Conservation (phyloP, 2,888 invertebrate species). For the Blastobasis adustella region DNA sequence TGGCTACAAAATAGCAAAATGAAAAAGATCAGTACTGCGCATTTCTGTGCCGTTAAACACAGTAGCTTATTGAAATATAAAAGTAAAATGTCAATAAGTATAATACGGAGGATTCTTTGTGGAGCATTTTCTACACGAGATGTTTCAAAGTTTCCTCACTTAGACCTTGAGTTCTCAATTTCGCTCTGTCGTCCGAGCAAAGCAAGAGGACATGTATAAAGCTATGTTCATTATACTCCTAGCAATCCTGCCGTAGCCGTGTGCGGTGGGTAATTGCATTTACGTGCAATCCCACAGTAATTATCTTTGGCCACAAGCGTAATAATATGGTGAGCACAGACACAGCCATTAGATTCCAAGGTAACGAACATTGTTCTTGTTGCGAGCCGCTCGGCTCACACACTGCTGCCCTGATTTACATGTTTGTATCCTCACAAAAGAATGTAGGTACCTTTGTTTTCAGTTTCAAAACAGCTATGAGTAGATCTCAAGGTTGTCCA, state of each 20-base stretch:
- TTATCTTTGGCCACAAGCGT: constrained; percentile 53
- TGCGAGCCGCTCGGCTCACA: constrained; percentile 2
- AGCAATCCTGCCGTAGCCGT: constrained; percentile 26
- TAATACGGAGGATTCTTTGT: neutral
- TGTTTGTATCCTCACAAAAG: neutral
- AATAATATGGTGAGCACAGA: constrained; percentile 39
- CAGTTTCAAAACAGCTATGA: too few relatives aligned
- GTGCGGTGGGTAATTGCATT: constrained; percentile 44
- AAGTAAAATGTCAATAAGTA: constrained; percentile 2
- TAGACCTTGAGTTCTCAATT: neutral
- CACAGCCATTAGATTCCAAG: constrained; percentile 39
- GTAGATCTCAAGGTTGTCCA: too few relatives aligned
- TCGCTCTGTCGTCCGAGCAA: neutral
- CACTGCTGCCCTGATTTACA: neutral
- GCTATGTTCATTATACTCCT: constrained; percentile 20
- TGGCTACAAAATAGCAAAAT: too few relatives aligned
- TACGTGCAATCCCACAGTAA: constrained; percentile 57
- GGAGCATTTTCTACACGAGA: neutral
- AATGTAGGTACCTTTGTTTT: too few relatives aligned
- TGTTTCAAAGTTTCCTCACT: neutral
- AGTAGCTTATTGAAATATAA: constrained; percentile 2
- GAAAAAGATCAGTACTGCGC: too few relatives aligned
- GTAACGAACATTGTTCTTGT: constrained; percentile 28
- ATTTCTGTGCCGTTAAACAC: neutral
- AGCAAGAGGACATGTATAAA: constrained; percentile 5